Evolutionary conservation across 2,888 invertebrate species (phyloP).

Genomic region (Ophion costatus): DNA sequence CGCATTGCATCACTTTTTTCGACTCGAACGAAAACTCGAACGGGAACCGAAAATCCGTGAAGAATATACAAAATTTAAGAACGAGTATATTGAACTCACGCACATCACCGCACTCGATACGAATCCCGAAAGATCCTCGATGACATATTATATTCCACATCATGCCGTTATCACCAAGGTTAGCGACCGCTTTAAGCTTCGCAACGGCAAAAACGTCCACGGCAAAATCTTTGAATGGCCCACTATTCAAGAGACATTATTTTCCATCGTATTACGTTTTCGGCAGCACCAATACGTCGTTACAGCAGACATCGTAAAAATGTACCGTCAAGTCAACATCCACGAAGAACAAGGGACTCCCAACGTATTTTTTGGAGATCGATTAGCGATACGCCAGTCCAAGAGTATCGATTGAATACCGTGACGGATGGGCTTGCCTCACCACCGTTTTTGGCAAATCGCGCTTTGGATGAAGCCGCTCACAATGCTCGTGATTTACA

Average conservation of each 20-base stretch:
- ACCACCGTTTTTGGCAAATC: too few species aligned
- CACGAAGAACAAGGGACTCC: too few species aligned
- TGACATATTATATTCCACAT: slow-evolving; percentile 54
- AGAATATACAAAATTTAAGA: slow-evolving; percentile 54
- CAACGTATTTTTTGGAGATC: too few species aligned
- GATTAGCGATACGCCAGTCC: too few species aligned
- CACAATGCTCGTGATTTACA: too few species aligned
- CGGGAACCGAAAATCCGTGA: background rate
- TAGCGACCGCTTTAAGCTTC: slow-evolving; percentile 30
- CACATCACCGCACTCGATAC: slow-evolving; percentile 25
- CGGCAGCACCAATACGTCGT: too few species aligned
- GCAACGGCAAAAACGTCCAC: slow-evolving; percentile 51
- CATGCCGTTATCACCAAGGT: slow-evolving; percentile 56
- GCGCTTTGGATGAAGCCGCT: too few species aligned
- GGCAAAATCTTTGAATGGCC: slow-evolving; percentile 63
- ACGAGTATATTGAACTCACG: slow-evolving; percentile 6
- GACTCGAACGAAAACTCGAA: slow-evolving; percentile 10
- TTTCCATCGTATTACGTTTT: too few species aligned
- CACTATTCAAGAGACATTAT: slow-evolving; percentile 25
- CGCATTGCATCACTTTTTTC: background rate
- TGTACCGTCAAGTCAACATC: too few species aligned
- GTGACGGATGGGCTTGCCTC: too few species aligned
- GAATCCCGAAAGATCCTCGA: background rate
- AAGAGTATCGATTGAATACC: too few species aligned
- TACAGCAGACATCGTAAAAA: too few species aligned